phyloP scores from a whole-genome alignment of 2,113 vertebrate genomes.

The Glaucidium brasilianum region DNA sequence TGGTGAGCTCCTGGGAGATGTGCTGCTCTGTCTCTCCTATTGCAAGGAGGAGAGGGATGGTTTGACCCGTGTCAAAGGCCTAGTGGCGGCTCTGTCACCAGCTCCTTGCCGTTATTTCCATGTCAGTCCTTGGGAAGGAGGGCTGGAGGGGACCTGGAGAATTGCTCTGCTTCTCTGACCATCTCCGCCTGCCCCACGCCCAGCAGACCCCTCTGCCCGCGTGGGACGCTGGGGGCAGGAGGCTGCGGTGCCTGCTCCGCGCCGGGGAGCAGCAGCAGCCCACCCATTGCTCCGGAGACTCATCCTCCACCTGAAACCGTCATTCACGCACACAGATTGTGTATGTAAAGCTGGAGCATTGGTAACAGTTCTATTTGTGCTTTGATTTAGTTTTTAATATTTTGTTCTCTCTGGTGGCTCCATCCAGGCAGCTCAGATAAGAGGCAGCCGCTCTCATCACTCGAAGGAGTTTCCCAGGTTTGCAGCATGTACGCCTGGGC shows the following conservation, averaged over 20 bases:
- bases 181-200: neutral
- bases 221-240: too few relatives aligned
- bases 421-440: neutral
- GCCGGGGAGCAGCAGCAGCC: too few relatives aligned
- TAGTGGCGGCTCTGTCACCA: neutral
- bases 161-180: neutral
- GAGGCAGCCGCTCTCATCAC: neutral
- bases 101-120: neutral
- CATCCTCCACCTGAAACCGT: neutral
- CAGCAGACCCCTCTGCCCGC: too few relatives aligned
- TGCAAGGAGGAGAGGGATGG: neutral
- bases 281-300: neutral
- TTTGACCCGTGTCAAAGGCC: neutral
- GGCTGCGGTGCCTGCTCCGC: too few relatives aligned
- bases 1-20: neutral
- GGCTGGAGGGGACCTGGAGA: neutral
- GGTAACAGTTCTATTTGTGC: neutral
- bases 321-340: neutral
- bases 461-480: neutral
- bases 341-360: neutral
- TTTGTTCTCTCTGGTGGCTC: neutral
- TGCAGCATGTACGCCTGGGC: neutral
- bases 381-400: neutral
- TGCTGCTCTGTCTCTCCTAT: neutral
- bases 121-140: neutral